Base-by-base conservation (phyloP, 2,888 invertebrate genomes). In the Suillia variegata region DNA sequence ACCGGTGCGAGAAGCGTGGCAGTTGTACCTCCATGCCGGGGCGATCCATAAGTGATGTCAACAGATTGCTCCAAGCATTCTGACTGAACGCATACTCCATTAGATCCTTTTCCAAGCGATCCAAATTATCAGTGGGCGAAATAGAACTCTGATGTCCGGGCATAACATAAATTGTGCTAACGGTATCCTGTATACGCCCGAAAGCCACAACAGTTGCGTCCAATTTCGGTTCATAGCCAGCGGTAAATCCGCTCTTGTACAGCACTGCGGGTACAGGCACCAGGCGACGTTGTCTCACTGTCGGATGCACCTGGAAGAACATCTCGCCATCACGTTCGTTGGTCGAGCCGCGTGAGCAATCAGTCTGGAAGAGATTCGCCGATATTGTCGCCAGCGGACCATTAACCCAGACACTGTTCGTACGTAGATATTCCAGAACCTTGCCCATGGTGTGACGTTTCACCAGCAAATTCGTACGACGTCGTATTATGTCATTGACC, bases 221-320 rank as follows among this genome's bases (percentile, higher is more conserved):
- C 33, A 94, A 80, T 33, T 87, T 87, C 0, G 92, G 90, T 69
- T 94, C 94, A 75, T 94, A 94, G 10, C 94, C 93, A 1, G 93
- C 94, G 21, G 92, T 83, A 68, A 94, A 92, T 8, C 89, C 90
- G 5, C 84, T 84, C 66, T 88, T 87, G 83, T 89, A 93, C 0
- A 93, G 89, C 0, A 89, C 91, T 0, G 94, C 93, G 0, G 94
- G 94, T 2, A 94, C 89, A 1, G 93, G 93, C 1, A 94, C 88
- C 4, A 94, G 83, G 51, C 93, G 87, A 26, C 92, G 85, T 77
- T 92, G 92, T 21, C 92, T 86, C 2, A 92, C 88, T 6, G 89
- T 89, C 0, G 91, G 93, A 45, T 90, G 88, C 0, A 92, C 92
- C 26, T 92, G 92, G 80, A 93, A 94, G 80, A 92, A 93, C 85